Conservation (phyloP, 2,888 invertebrate genomes). For the Diarsia mendica region DNA sequence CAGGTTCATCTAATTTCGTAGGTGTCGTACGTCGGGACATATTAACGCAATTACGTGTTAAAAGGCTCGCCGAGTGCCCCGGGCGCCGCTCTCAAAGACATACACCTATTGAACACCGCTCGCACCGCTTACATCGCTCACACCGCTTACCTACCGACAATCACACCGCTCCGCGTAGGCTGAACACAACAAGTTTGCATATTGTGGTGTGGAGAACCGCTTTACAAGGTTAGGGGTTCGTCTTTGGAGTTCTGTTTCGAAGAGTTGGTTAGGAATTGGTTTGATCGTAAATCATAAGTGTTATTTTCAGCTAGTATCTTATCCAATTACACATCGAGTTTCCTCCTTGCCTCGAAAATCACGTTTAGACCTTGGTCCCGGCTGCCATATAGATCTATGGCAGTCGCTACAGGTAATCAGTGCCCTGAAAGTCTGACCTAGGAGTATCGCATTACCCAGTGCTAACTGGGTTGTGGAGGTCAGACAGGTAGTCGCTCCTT, state of each 20-base stretch:
- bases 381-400: too few species aligned
- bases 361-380: too few species aligned
- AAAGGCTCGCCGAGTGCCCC: slow-evolving; percentile 84
- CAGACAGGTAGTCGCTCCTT: too few species aligned
- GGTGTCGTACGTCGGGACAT: slow-evolving; percentile 83
- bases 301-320: background rate
- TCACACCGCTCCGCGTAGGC: slow-evolving; percentile 54
- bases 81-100: slow-evolving; percentile 80
- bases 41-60: slow-evolving; percentile 88
- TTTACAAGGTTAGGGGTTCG: slow-evolving; percentile 28
- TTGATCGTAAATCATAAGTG: background rate
- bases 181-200: slow-evolving; percentile 64
- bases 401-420: too few species aligned
- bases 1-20: slow-evolving; percentile 80
- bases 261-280: slow-evolving; percentile 14
- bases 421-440: too few species aligned
- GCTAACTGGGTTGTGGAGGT: too few species aligned
- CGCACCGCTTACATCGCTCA: slow-evolving; percentile 37
- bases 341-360: too few species aligned
- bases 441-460: too few species aligned
- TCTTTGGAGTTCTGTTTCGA: slow-evolving; percentile 29
- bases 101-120: slow-evolving; percentile 69
- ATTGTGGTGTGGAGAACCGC: slow-evolving; percentile 46
- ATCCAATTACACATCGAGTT: too few species aligned
- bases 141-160: slow-evolving; percentile 30